These are phyloP conservation scores for Cydia amplana DNA, from an alignment of 1,140 invertebrate species.

Conservation along the genomic window DNA sequence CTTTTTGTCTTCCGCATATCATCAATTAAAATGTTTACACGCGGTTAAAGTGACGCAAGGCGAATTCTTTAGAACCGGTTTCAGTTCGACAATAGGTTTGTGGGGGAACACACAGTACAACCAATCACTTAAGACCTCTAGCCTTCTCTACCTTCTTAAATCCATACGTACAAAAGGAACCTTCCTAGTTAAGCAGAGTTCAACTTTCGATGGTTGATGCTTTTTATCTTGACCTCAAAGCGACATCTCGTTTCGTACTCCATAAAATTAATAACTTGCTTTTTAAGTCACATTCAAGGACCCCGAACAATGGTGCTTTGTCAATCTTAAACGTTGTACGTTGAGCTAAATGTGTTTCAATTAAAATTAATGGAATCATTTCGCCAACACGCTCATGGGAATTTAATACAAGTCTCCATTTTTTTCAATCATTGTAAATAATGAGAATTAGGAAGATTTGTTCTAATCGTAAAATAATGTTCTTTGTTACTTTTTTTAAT, in stretches of 20 bases:
- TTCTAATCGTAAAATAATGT: slow-evolving; percentile 43
- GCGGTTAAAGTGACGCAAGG: slow-evolving; percentile 66
- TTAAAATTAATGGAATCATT: slow-evolving; percentile 4
- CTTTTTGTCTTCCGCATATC: slow-evolving; percentile 76
- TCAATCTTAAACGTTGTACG: slow-evolving; percentile 31
- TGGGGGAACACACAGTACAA: slow-evolving; percentile 62
- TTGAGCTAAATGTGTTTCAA: background rate
- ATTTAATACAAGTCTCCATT: background rate
- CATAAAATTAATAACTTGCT: slow-evolving; percentile 69
- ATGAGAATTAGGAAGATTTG: slow-evolving; percentile 23
- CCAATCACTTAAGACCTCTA: slow-evolving; percentile 58
- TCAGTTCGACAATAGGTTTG: slow-evolving; percentile 59
- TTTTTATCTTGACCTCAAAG: slow-evolving; percentile 61
- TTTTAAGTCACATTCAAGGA: slow-evolving; percentile 70
- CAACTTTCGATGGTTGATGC: slow-evolving; percentile 49
- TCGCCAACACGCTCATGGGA: background rate
- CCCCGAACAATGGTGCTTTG: slow-evolving; percentile 53
- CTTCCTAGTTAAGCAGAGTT: slow-evolving; percentile 35
- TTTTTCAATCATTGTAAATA: slow-evolving; percentile 18
- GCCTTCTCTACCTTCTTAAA: slow-evolving; percentile 5
- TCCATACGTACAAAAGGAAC: background rate
- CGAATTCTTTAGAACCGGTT: slow-evolving; percentile 68
- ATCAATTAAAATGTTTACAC: slow-evolving; percentile 77
- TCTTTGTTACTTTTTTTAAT: slow-evolving; percentile 62
- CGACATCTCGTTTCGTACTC: slow-evolving; percentile 67